Conservation (phyloP, 2,113 vertebrate genomes). For the Oxygymnocypris stewartii region DNA sequence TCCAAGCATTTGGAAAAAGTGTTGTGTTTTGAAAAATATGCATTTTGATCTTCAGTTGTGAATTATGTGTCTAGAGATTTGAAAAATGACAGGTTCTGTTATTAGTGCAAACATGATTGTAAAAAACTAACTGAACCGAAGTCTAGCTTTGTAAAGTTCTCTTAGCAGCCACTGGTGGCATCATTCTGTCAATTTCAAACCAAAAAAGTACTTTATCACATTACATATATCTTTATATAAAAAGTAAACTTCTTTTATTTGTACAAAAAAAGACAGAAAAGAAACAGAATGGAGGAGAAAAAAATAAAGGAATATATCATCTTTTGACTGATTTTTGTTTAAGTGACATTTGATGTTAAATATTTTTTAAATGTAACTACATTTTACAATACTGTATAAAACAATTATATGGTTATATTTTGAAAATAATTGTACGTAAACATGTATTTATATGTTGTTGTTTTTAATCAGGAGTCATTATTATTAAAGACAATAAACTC, state of each 20-base stretch:
- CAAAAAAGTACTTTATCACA: constrained; percentile 63
- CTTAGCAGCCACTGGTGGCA: constrained; percentile 77
- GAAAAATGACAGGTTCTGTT: too few relatives aligned
- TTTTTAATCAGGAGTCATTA: neutral
- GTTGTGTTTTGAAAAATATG: too few relatives aligned
- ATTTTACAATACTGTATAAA: neutral
- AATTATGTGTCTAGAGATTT: too few relatives aligned
- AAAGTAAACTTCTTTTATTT: constrained; percentile 72
- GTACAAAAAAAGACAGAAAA: constrained; percentile 69
- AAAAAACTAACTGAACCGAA: constrained; percentile 60
- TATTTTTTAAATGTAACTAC: neutral
- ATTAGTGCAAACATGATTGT: too few relatives aligned
- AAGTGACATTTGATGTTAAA: neutral
- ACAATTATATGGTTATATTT: neutral
- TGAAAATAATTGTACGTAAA: neutral
- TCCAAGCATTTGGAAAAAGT: too few relatives aligned
- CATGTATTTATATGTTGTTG: neutral
- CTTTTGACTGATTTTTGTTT: constrained; percentile 34
- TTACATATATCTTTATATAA: constrained; percentile 71
- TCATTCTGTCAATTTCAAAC: constrained; percentile 64
- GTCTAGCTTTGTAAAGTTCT: constrained; percentile 57
- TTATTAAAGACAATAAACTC: neutral
- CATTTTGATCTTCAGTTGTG: too few relatives aligned
- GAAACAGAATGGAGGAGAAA: constrained; percentile 57
- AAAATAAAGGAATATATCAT: constrained; percentile 73